phyloP scores from a whole-genome alignment of 2,888 invertebrate species.

The Flabesymbios commensalis region DNA sequence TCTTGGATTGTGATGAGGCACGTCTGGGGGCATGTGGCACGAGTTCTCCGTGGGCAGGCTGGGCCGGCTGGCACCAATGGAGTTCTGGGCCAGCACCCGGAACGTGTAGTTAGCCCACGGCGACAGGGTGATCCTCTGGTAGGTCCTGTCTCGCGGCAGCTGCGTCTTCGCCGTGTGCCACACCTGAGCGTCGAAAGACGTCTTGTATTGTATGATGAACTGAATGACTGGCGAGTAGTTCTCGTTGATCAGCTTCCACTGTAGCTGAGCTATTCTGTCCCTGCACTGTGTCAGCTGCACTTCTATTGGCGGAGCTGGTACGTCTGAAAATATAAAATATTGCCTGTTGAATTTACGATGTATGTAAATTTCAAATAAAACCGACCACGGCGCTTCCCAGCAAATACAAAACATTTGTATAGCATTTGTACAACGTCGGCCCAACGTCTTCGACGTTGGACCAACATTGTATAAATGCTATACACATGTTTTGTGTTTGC shows the following conservation, averaged over 20 bases:
- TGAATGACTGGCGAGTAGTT: slow-evolving; percentile 35
- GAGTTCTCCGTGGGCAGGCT: slow-evolving; percentile 17
- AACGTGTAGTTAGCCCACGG: slow-evolving; percentile 40
- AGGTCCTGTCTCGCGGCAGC: slow-evolving; percentile 26
- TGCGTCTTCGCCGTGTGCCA: slow-evolving; percentile 31
- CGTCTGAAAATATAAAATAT: slow-evolving; percentile 27
- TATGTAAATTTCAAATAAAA: too few species aligned
- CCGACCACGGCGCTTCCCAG: too few species aligned
- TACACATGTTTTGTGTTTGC: too few species aligned
- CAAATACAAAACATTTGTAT: too few species aligned
- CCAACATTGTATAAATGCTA: too few species aligned
- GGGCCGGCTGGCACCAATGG: slow-evolving; percentile 25
- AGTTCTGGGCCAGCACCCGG: slow-evolving; percentile 31
- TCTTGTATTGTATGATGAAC: slow-evolving; percentile 38
- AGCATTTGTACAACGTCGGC: too few species aligned
- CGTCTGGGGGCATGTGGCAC: slow-evolving; percentile 30
- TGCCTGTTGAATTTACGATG: too few species aligned
- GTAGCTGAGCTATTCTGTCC: slow-evolving; percentile 31
- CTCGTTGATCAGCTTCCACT: slow-evolving; percentile 32
- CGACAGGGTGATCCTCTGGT: slow-evolving; percentile 36
- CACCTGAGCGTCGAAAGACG: slow-evolving; percentile 31
- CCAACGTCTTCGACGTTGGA: too few species aligned
- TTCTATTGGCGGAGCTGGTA: slow-evolving; percentile 36
- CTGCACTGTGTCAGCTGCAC: slow-evolving; percentile 32
- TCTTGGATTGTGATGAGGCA: slow-evolving; percentile 34